These are phyloP conservation scores for Nematostella vectensis DNA, from an alignment of 92 coral and sea anemone species.

Conservation along the genomic window DNA sequence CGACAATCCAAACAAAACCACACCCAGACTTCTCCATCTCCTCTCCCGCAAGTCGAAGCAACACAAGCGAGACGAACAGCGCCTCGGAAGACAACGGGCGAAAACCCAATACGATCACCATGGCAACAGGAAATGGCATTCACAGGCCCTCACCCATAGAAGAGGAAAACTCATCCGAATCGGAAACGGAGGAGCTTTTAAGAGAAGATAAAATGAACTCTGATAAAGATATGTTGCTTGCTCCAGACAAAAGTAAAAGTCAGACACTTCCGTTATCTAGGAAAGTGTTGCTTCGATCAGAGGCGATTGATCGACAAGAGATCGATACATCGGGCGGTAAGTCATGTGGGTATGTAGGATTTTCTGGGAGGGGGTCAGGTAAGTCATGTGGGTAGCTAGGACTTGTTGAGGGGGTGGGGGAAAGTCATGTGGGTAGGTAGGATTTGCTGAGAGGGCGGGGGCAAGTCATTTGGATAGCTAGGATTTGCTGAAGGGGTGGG, in stretches of 20 bases:
- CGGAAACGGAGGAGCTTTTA: neutral
- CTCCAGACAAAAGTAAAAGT: constrained; percentile 6
- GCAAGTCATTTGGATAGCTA: too few relatives aligned
- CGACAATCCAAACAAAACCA: constrained; percentile 50
- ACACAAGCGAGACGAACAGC: constrained; percentile 2
- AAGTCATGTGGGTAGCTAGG: too few relatives aligned
- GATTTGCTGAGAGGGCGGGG: too few relatives aligned
- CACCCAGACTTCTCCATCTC: constrained; percentile 47
- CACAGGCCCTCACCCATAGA: constrained; percentile 18
- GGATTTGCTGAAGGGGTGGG: too few relatives aligned
- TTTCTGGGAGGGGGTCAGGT: too few relatives aligned
- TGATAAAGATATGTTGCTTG: neutral
- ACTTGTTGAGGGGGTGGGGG: too few relatives aligned
- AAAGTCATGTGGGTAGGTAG: too few relatives aligned
- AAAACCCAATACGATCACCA: neutral
- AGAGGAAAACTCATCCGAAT: constrained; percentile 5
- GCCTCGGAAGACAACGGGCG: constrained; percentile 7
- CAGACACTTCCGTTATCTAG: constrained; percentile 23
- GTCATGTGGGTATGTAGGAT: too few relatives aligned
- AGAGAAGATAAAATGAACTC: neutral
- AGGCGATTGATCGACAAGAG: constrained; percentile 38
- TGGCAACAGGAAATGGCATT: neutral
- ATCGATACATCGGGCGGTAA: constrained; percentile 53
- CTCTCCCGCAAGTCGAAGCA: constrained; percentile 14
- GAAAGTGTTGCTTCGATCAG: constrained; percentile 31